Percentiles rank a stretch among this genome's conserved stretches.
These are phyloP conservation scores for Acrocephalus scirpaceus DNA, from an alignment of 2,797 vertebrate species.

Conservation along the genomic window DNA sequence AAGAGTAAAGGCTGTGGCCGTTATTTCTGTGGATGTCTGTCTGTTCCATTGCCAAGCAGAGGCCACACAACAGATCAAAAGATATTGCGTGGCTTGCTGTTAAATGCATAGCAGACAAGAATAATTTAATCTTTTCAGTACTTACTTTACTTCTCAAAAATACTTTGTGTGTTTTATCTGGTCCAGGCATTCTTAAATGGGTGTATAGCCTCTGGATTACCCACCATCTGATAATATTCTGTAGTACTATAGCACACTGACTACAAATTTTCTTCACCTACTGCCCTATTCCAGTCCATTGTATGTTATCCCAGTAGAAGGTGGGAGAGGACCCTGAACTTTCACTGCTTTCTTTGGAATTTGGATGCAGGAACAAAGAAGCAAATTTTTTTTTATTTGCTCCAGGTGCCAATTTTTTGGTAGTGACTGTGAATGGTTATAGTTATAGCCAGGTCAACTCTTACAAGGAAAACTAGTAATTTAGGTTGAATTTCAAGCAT, in stretches of 20 bases:
- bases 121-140: neutral
- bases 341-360: neutral
- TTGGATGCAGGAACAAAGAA: neutral
- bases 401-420: neutral
- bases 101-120: neutral
- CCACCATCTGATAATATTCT: neutral
- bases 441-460: neutral
- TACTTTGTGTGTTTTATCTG: neutral
- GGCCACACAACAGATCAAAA: neutral
- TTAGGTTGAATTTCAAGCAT: neutral
- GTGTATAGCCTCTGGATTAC: neutral
- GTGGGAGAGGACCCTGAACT: neutral
- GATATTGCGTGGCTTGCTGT: neutral
- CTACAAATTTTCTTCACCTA: neutral
- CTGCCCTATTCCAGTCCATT: neutral
- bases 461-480: neutral
- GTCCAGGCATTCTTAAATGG: neutral
- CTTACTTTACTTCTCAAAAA: neutral
- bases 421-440: neutral
- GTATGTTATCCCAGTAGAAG: neutral
- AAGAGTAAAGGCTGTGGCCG: neutral
- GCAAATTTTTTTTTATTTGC: neutral
- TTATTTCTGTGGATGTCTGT: neutral
- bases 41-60: neutral
- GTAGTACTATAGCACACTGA: neutral